A percentile compares a stretch with the other conserved stretches of the same genome.
These are phyloP conservation scores for Polyommatus iphigenia DNA, from an alignment of 2,888 invertebrate species.

Conservation along the genomic window DNA sequence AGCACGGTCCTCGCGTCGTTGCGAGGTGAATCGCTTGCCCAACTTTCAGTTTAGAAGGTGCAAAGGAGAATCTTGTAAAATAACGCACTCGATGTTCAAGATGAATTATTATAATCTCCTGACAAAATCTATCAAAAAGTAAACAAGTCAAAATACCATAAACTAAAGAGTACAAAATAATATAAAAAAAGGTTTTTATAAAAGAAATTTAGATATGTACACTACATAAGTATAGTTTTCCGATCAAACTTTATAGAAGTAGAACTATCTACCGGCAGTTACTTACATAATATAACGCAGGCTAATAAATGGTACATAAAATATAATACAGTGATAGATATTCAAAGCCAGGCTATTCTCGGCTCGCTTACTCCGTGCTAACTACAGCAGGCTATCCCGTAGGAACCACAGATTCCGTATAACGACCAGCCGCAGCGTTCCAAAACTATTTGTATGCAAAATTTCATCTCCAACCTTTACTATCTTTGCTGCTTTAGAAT, in stretches of 20 bases:
- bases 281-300: neutral
- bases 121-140: no score
- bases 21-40: no score
- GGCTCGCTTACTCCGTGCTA: neutral
- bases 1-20: no score
- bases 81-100: no score
- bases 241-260: neutral
- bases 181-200: no score
- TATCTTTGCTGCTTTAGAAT: slow-evolving; percentile 5
- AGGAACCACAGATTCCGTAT: slow-evolving; percentile 25
- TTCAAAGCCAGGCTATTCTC: neutral
- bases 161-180: no score
- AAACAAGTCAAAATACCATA: no score
- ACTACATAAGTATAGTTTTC: neutral
- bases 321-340: neutral
- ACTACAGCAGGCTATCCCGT: neutral
- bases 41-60: no score
- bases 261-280: no score
- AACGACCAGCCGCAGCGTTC: neutral
- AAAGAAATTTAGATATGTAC: no score
- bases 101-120: no score
- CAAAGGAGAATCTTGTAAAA: no score
- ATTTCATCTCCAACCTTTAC: slow-evolving; percentile 15
- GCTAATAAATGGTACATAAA: neutral
- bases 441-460: slow-evolving; percentile 28